Evolutionary conservation across 2,888 invertebrate genomes (phyloP).

Genomic region (Nysson spinosus): DNA sequence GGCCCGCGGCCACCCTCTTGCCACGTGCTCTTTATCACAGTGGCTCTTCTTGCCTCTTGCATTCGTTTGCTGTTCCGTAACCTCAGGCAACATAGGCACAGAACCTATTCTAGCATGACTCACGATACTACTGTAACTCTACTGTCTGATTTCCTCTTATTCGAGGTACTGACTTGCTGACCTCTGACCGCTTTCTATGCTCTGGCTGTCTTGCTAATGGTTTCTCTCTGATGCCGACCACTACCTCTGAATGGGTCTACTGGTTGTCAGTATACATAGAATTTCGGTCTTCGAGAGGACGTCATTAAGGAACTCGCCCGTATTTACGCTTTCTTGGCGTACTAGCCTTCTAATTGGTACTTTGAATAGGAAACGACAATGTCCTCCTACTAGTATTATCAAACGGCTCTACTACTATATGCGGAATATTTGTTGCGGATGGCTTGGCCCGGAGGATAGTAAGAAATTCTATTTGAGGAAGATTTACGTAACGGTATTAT

Average conservation of each 20-base stretch:
- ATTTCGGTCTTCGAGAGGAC: slow-evolving; percentile 36
- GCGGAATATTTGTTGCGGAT: no score
- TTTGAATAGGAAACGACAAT: neutral
- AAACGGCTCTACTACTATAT: no score
- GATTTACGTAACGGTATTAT: no score
- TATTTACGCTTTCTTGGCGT: slow-evolving; percentile 14
- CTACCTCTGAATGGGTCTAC: slow-evolving; percentile 20
- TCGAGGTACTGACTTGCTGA: neutral
- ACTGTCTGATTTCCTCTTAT: slow-evolving; percentile 37
- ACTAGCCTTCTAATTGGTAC: slow-evolving; percentile 20
- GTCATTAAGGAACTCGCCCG: slow-evolving; percentile 33
- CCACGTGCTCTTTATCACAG: slow-evolving; percentile 52
- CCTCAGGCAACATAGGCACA: slow-evolving; percentile 23
- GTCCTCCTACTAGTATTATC: no score
- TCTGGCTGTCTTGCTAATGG: slow-evolving; percentile 32
- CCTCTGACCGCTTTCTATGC: slow-evolving; percentile 6
- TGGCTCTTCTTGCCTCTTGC: slow-evolving; percentile 20
- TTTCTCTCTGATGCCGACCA: slow-evolving; percentile 18
- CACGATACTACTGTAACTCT: slow-evolving; percentile 30
- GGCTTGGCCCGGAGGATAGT: neutral
- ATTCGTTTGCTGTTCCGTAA: slow-evolving; percentile 39
- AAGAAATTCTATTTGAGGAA: neutral
- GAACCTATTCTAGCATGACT: neutral
- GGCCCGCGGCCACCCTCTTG: slow-evolving; percentile 49
- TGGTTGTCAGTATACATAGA: slow-evolving; percentile 11